These are phyloP conservation scores for Oreonectes daqikongensis DNA, from an alignment of 2,797 vertebrate genomes.

Conservation along the genomic window DNA sequence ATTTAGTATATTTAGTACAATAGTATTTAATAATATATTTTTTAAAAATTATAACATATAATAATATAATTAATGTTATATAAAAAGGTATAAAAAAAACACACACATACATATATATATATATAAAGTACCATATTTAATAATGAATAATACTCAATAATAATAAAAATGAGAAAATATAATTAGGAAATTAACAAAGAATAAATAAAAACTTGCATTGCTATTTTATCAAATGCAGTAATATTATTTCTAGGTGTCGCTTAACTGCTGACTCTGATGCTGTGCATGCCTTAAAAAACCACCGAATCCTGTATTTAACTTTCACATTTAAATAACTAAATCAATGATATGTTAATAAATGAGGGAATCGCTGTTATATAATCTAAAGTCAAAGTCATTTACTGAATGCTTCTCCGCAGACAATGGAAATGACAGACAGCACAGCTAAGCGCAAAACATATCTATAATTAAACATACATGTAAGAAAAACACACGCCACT, in stretches of 20 bases:
- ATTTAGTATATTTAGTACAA: too few species aligned
- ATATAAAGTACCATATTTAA: too few species aligned
- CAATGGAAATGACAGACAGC: neutral
- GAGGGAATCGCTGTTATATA: neutral
- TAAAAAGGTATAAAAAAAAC: too few species aligned
- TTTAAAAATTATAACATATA: too few species aligned
- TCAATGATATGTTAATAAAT: neutral
- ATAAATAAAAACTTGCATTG: neutral
- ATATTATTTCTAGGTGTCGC: too few species aligned
- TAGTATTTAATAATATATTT: too few species aligned
- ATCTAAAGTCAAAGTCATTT: neutral
- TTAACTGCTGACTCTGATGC: neutral
- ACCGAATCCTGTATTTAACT: neutral
- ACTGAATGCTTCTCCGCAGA: too few species aligned
- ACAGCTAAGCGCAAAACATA: neutral
- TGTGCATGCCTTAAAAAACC: neutral
- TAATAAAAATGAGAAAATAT: too few species aligned
- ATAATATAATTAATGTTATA: too few species aligned
- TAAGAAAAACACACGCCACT: slow-evolving; percentile 4
- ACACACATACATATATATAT: too few species aligned
- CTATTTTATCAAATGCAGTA: neutral
- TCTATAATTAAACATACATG: slow-evolving; percentile 1
- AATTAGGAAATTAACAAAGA: too few species aligned
- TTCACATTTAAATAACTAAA: neutral
- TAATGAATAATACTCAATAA: too few species aligned